A percentile compares a stretch with the other conserved stretches of the same genome.
Conservation (phyloP, 1,140 invertebrate species). For the Myzus persicae region DNA sequence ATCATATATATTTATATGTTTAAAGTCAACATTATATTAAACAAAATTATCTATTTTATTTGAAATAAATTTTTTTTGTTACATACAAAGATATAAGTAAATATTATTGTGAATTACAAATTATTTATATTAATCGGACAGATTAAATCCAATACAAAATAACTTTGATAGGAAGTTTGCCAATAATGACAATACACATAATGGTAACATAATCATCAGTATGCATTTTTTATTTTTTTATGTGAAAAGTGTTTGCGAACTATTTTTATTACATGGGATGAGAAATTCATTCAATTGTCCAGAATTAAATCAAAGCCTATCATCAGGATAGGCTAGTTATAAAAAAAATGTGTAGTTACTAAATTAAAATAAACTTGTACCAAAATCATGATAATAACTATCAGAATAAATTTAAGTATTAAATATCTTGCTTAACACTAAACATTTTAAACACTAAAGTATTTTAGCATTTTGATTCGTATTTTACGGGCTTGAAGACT, state of each 20-base stretch:
- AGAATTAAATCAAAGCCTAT: constrained; percentile 8
- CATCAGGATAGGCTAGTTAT: not conserved
- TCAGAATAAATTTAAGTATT: constrained; percentile 53
- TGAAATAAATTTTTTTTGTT: not conserved
- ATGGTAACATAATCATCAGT: constrained; percentile 43
- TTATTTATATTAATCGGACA: not conserved
- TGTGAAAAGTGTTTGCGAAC: not conserved
- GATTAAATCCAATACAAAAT: not conserved
- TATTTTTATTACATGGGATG: constrained; percentile 15
- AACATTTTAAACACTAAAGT: constrained; percentile 32
- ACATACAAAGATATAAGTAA: not conserved
- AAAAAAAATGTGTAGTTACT: constrained; percentile 1
- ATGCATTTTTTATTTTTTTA: not conserved
- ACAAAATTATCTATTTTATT: not conserved
- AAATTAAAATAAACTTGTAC: constrained; percentile 49
- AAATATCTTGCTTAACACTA: constrained; percentile 34
- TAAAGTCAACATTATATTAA: not conserved
- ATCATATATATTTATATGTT: not conserved
- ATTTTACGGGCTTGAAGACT: constrained; percentile 25
- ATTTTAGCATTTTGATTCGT: constrained; percentile 47
- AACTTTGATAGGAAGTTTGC: not conserved
- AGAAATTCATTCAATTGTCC: constrained; percentile 8
- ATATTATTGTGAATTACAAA: not conserved
- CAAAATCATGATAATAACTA: constrained; percentile 43
- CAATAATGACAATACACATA: constrained; percentile 22